Evolutionary conservation across 2,113 vertebrate species (phyloP).

Genomic region (Pelecanoides urinatrix): DNA sequence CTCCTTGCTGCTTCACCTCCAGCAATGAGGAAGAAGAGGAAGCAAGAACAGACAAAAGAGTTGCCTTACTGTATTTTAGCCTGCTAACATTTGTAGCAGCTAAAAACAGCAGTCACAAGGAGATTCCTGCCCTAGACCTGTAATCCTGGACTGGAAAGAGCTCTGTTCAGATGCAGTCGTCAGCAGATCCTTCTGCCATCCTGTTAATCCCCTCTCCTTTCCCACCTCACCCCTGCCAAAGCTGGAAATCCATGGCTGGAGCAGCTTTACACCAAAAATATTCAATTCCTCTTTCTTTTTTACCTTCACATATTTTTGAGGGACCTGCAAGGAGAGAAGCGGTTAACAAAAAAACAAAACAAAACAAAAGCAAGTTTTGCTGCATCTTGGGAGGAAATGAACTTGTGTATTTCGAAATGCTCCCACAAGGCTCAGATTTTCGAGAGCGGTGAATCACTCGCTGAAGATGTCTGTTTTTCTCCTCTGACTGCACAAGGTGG

Average conservation of each 20-base stretch:
- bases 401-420: not conserved
- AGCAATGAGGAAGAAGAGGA: not conserved
- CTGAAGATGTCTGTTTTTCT: not conserved
- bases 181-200: not conserved
- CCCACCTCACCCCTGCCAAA: not conserved
- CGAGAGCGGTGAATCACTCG: not conserved
- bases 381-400: not conserved
- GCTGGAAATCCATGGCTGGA: not conserved
- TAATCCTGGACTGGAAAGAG: not conserved
- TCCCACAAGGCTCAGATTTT: slow-evolving; percentile 12
- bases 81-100: not conserved
- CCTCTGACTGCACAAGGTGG: not conserved
- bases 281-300: not conserved
- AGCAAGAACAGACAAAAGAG: not conserved
- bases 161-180: not conserved
- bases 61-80: not conserved
- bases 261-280: not conserved
- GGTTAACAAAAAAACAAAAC: not conserved
- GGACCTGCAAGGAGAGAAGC: not conserved
- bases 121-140: not conserved
- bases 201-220: not conserved
- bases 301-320: not conserved
- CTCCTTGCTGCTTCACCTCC: not conserved
- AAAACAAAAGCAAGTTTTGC: not conserved
- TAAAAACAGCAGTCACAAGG: not conserved